Evolutionary conservation across 2,797 vertebrate genomes (phyloP).

Genomic region (Acipenser ruthenus): DNA sequence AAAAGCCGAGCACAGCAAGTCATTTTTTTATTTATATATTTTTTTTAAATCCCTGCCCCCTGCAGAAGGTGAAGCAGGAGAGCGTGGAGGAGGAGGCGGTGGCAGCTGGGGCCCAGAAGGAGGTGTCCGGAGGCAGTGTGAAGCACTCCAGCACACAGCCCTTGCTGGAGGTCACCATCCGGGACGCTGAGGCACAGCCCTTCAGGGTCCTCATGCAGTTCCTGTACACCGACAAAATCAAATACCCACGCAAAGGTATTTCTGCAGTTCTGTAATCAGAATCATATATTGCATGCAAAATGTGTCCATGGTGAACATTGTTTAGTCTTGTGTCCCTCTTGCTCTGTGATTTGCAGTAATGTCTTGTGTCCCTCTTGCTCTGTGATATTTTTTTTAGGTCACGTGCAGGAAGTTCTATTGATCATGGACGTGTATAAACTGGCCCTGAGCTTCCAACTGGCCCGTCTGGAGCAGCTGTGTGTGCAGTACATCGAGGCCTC

Average conservation of each 20-base stretch:
- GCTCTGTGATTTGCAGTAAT: background rate
- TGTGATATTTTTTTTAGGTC: constrained; percentile 53
- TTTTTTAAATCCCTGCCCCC: too few relatives aligned
- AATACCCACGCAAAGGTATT: constrained; percentile 90
- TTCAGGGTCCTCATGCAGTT: constrained; percentile 98
- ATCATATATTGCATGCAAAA: background rate
- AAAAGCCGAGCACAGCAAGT: too few relatives aligned
- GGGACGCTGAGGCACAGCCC: constrained; percentile 90
- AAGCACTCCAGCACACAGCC: constrained; percentile 56
- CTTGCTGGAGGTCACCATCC: constrained; percentile 79
- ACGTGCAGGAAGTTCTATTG: constrained; percentile 92
- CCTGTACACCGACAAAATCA: constrained; percentile 96
- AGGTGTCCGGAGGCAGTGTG: constrained; percentile 35
- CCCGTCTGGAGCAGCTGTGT: constrained; percentile 92
- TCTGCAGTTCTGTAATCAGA: background rate
- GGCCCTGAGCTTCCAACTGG: constrained; percentile 89
- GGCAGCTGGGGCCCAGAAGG: constrained; percentile 38
- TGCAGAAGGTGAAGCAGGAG: constrained; percentile 70
- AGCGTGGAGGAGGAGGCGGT: constrained; percentile 63
- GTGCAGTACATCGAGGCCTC: constrained; percentile 97
- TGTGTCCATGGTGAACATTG: background rate
- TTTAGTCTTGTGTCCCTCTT: background rate
- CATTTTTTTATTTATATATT: too few relatives aligned
- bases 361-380: background rate
- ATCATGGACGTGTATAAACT: constrained; percentile 98